Percentiles rank a stretch among this genome's conserved stretches.
phyloP scores from a whole-genome alignment of 2,888 invertebrate genomes.

The Scaptodrosophila latifasciaeformis region DNA sequence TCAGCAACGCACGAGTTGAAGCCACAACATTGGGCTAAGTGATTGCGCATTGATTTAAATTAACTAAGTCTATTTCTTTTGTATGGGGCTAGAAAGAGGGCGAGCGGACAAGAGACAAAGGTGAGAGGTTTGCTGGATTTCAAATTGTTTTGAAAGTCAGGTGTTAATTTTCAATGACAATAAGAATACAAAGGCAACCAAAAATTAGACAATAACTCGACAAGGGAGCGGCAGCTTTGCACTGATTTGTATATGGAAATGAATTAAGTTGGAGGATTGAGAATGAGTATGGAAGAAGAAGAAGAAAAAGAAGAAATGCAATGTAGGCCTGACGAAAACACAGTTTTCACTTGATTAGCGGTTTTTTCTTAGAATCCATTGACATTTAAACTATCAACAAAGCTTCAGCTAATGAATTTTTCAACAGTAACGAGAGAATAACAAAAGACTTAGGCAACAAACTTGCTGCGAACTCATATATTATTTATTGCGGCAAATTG shows the following conservation, averaged over 20 bases:
- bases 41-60: conserved; percentile 65
- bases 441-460: conserved; percentile 54
- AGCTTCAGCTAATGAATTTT: not conserved
- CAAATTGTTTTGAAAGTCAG: conserved; percentile 17
- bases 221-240: conserved; percentile 20
- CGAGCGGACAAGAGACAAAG: too few relatives aligned
- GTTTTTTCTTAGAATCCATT: conserved; percentile 44
- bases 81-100: not conserved
- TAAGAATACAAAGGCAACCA: conserved; percentile 20
- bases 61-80: conserved; percentile 31
- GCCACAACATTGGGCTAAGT: conserved; percentile 27
- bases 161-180: conserved; percentile 58
- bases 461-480: conserved; percentile 63
- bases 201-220: conserved; percentile 13
- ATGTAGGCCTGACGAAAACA: not conserved
- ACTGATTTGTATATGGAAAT: conserved; percentile 45
- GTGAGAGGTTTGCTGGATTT: not conserved
- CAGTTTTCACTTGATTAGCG: not conserved
- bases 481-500: conserved; percentile 39
- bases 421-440: conserved; percentile 8
- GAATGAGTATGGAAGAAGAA: too few relatives aligned
- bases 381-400: conserved; percentile 40
- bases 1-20: conserved; percentile 63
- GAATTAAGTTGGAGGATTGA: too few relatives aligned
- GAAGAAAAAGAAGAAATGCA: too few relatives aligned